Evolutionary conservation across 2,113 vertebrate species (phyloP).

Genomic region (Dicentrarchus labrax): DNA sequence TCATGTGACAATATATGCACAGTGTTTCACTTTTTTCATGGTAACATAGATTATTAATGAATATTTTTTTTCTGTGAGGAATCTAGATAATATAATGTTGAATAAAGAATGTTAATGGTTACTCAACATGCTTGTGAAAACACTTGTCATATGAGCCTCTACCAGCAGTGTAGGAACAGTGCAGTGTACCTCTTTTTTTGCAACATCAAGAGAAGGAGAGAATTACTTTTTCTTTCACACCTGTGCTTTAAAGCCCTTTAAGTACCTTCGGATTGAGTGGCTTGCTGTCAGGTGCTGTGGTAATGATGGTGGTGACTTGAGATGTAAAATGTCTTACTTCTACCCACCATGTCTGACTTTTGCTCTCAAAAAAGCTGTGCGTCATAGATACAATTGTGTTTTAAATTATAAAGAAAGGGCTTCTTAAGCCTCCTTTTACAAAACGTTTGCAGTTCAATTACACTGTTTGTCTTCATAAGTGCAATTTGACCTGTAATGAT

Average conservation of each 20-base stretch:
- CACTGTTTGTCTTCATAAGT: not conserved
- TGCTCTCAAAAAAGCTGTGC: not conserved
- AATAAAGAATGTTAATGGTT: slow-evolving; percentile 38
- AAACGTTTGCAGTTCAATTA: slow-evolving; percentile 10
- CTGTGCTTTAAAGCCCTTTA: slow-evolving; percentile 13
- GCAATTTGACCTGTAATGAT: not conserved
- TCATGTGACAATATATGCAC: slow-evolving; percentile 55
- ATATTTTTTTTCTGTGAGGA: slow-evolving; percentile 43
- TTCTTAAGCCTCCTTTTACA: slow-evolving; percentile 3
- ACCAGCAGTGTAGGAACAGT: not conserved
- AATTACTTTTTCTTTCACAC: not conserved
- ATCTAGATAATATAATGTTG: slow-evolving; percentile 43
- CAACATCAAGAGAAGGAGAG: not conserved
- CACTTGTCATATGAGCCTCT: slow-evolving; percentile 28
- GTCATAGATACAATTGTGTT: not conserved
- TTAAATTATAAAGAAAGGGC: not conserved
- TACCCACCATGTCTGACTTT: slow-evolving; percentile 5
- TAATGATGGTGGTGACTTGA: slow-evolving; percentile 16
- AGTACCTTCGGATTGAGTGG: slow-evolving; percentile 19
- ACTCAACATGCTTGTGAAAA: slow-evolving; percentile 29
- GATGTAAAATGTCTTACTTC: slow-evolving; percentile 19
- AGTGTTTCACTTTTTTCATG: slow-evolving; percentile 50
- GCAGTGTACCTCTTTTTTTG: not conserved
- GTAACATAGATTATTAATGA: slow-evolving; percentile 66
- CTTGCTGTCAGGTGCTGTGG: slow-evolving; percentile 1